Base-by-base conservation (phyloP, 2,888 invertebrate species). In the Euphydryas editha region DNA sequence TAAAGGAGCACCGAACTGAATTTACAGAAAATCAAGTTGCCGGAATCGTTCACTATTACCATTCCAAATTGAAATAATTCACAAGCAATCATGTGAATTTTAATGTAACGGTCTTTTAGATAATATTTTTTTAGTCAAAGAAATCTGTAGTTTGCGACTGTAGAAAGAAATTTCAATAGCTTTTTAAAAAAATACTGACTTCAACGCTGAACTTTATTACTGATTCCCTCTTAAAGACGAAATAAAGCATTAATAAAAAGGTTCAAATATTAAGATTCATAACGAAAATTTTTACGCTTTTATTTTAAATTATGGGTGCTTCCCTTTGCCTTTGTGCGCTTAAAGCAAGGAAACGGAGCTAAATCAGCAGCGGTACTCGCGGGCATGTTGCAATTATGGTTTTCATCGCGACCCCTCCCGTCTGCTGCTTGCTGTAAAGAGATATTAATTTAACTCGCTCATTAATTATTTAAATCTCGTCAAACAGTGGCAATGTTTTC, bases 391-490 rank as follows among this genome's bases (percentile, higher is more conserved):
- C 86, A 88, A 88, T 91, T 89, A 90, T 82, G 87, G 87, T 86
- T 88, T 88, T 87, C 86, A 87, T 84, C 76, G 81, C 75, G 78
- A 83, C 87, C 87, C 87, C 81, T 79, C 81, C 78, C 80, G 79
- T 69, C 76, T 78, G 73, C 71, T 78, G 78, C 77, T 81, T 76
- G 72, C 86, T 88, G 86, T 85, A 88, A 90, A 90, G 89, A 88
- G 84, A 90, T 91, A 89, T 87, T 87, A 92, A 93, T 92, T 92
- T 90, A 88, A 89, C 86, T 86, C 87, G 87, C 90, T 92, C 90
- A 92, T 93, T 93, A 93, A 92, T 93, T 92, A 93, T 93, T 93
- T 91, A 92, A 92, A 92, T 92, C 89, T 91, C 89, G 92, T 58
- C 55, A 59, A 62, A 56, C 55, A 87, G 84, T 86, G 86, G 86